phyloP scores from a whole-genome alignment of 2,113 vertebrate species.

The Etia nguti region DNA sequence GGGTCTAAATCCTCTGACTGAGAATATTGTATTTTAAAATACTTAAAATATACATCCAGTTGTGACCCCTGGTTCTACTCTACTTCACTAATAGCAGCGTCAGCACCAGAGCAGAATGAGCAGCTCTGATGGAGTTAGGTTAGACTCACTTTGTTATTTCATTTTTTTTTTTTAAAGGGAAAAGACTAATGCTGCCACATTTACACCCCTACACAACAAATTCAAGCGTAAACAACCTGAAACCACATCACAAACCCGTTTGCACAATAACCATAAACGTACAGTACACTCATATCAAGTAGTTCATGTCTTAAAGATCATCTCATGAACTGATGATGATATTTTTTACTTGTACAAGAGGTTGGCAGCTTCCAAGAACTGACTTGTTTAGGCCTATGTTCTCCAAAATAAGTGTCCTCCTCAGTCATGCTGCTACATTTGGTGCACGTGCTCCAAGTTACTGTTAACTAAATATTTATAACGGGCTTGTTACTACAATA shows the following conservation, averaged over 20 bases:
- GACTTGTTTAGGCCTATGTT: rapidly evolving
- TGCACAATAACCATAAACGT: neutral
- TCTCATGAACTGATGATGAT: neutral
- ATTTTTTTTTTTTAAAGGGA: neutral
- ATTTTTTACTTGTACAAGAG: neutral
- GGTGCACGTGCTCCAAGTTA: neutral
- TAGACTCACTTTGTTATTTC: neutral
- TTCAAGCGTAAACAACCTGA: neutral
- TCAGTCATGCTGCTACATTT: neutral
- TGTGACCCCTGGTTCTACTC: neutral
- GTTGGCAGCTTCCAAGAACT: neutral
- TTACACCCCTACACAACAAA: neutral
- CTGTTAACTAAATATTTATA: neutral
- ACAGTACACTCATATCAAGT: neutral
- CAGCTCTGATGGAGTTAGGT: neutral
- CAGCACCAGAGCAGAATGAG: neutral
- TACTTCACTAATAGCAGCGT: neutral
- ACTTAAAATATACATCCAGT: neutral
- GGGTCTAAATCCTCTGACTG: neutral
- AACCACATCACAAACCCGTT: neutral
- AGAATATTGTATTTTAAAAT: neutral
- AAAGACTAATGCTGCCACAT: neutral
- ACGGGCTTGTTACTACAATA: neutral
- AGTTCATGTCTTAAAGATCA: neutral
- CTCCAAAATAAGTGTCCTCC: neutral